A percentile compares a stretch with the other conserved stretches of the same genome.
phyloP scores from a whole-genome alignment of 2,888 invertebrate species.

The Phragmatobia fuliginosa region DNA sequence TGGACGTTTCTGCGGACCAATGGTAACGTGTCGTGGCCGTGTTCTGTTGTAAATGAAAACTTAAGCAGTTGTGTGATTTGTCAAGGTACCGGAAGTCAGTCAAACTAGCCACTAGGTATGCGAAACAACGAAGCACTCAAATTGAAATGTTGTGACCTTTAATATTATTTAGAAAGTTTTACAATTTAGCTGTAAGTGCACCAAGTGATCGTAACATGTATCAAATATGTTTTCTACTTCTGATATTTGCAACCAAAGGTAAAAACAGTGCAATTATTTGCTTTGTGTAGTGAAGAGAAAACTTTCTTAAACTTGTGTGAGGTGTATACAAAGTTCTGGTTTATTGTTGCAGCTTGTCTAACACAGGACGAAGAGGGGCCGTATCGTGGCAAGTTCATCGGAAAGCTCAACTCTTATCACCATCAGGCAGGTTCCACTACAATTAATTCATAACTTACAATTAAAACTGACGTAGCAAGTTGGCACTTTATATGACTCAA shows the following conservation, averaged over 20 bases:
- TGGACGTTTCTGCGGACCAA: slow-evolving; percentile 49
- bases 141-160: slow-evolving; percentile 62
- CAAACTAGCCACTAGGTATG: slow-evolving; percentile 25
- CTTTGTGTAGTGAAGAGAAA: slow-evolving; percentile 24
- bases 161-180: slow-evolving; percentile 54
- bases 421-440: slow-evolving; percentile 87
- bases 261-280: slow-evolving; percentile 22
- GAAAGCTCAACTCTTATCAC: slow-evolving; percentile 95
- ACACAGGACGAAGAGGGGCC: slow-evolving; percentile 90
- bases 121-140: slow-evolving; percentile 39
- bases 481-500: background rate
- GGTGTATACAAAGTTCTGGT: slow-evolving; percentile 29
- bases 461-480: background rate
- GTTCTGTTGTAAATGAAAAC: slow-evolving; percentile 35
- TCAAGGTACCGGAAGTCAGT: slow-evolving; percentile 66
- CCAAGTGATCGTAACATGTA: slow-evolving; percentile 60
- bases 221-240: slow-evolving; percentile 61
- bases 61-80: slow-evolving; percentile 55
- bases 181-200: slow-evolving; percentile 45
- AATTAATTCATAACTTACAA: background rate
- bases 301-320: slow-evolving; percentile 62
- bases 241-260: slow-evolving; percentile 67
- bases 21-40: slow-evolving; percentile 50
- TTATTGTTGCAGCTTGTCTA: slow-evolving; percentile 67
- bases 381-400: slow-evolving; percentile 93